Evolutionary conservation across 2,113 vertebrate species (phyloP).

Genomic region (Lanius ludovicianus): DNA sequence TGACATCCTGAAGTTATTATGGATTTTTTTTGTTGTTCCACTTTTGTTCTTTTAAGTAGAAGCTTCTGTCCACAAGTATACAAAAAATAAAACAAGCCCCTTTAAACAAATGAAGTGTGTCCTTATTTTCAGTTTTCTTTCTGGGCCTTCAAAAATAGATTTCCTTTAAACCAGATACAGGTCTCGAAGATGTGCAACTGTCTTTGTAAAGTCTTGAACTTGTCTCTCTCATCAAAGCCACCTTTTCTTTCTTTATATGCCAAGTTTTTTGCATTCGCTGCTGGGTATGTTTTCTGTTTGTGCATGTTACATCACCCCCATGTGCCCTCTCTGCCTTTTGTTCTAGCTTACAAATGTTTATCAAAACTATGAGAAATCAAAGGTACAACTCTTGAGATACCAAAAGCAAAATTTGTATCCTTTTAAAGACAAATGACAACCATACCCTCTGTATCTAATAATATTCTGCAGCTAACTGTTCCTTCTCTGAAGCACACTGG

Average conservation of each 20-base stretch:
- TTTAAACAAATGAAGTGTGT: constrained; percentile 75
- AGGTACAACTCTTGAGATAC: constrained; percentile 69
- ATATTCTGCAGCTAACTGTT: constrained; percentile 39
- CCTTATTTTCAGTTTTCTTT: constrained; percentile 75
- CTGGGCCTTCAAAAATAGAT: constrained; percentile 72
- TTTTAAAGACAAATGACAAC: constrained; percentile 62
- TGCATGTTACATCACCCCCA: constrained; percentile 74
- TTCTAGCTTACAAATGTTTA: constrained; percentile 78
- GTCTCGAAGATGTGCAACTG: constrained; percentile 78
- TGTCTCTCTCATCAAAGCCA: constrained; percentile 82
- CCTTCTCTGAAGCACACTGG: not conserved
- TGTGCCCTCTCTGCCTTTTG: constrained; percentile 77
- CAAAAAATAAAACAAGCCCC: constrained; percentile 67
- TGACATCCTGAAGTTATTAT: constrained; percentile 74
- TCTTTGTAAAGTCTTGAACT: constrained; percentile 81
- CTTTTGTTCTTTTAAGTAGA: constrained; percentile 79
- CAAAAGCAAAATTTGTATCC: constrained; percentile 67
- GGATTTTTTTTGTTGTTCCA: constrained; percentile 39
- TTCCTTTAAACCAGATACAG: constrained; percentile 71
- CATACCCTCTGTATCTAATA: constrained; percentile 57
- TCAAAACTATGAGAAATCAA: constrained; percentile 77
- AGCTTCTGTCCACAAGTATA: constrained; percentile 73
- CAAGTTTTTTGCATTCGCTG: constrained; percentile 76
- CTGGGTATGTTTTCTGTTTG: constrained; percentile 72
- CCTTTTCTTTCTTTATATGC: constrained; percentile 81